Percentiles rank a stretch among this genome's conserved stretches.
These are phyloP conservation scores for Orientallactaga sibirica DNA, from an alignment of 2,797 vertebrate species.

Conservation along the genomic window DNA sequence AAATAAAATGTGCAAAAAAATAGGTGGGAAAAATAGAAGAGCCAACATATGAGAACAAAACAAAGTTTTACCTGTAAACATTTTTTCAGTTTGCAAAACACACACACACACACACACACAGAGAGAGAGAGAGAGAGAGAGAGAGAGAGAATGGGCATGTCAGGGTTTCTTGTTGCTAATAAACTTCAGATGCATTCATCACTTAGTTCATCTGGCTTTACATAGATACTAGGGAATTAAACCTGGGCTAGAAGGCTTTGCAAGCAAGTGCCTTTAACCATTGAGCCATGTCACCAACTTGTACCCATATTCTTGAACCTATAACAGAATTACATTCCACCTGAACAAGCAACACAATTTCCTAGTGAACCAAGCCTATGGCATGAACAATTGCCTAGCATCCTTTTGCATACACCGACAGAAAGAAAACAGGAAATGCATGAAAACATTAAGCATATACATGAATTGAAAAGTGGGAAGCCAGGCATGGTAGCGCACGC, in stretches of 20 bases:
- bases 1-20: conserved; percentile 46
- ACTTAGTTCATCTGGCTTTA: too few species aligned
- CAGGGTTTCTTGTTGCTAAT: too few species aligned
- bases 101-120: too few species aligned
- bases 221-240: too few species aligned
- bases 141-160: too few species aligned
- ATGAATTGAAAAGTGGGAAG: neutral
- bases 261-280: too few species aligned
- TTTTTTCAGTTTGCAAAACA: too few species aligned
- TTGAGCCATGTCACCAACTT: neutral
- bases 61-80: neutral
- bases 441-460: conserved; percentile 17
- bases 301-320: conserved; percentile 37
- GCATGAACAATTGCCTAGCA: neutral
- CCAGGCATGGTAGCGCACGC: too few species aligned
- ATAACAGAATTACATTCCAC: conserved; percentile 25
- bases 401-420: neutral
- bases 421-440: neutral
- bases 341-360: neutral
- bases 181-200: too few species aligned
- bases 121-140: too few species aligned
- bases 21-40: conserved; percentile 26
- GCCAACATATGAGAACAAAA: conserved; percentile 34
- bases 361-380: neutral
- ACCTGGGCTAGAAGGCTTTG: too few species aligned